Base-by-base conservation (phyloP, 2,113 vertebrate genomes). In the Lampris megalopsis region DNA sequence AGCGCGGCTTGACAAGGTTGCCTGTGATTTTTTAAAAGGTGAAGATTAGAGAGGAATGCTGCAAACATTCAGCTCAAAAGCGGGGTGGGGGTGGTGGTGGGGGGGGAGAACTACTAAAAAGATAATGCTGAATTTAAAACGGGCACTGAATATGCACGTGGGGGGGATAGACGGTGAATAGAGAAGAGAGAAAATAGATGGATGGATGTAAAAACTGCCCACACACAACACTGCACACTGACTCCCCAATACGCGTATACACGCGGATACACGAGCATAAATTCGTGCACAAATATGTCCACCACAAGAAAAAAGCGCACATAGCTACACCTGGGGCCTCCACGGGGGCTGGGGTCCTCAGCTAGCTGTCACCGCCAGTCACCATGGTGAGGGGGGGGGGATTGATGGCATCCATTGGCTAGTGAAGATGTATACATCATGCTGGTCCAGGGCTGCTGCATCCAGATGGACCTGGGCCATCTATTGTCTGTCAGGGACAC, bases 361-460 rank as follows among this genome's bases (percentile, higher is more conserved):
- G 49, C 56, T 79, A 90, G 93, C 94, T 96, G 97, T 96, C 96
- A 96, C 92, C 90, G 92, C 90, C 70, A 93, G 95, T 95, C 91
- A 92, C 96, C 95, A 90, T 94, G 94, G 95, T 90, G 88, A 89
- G 61, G 80, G 60, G 24, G 24, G 24, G 91, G 86, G 92, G 96
- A 97, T 97, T 97, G 95, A 97, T 97, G 95, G 96, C 95, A 94
- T 94, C 94, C 96, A 96, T 95, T 96, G 96, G 83, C 96, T 94
- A 94, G 95, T 96, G 94, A 96, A 96, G 96, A 95, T 95, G 96
- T 97, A 96, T 97, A 97, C 96, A 97, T 98, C 96, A 97, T 96
- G 96, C 96, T 95, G 96, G 96, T 96, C 96, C 94, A 94, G 94
- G 87, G 95, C 95, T 96, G 96, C 94, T 94, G 95, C 95, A 93